Base-by-base conservation (phyloP, 53 echinoderm and acorn worm genomes). In the Echinometra lucunter region DNA sequence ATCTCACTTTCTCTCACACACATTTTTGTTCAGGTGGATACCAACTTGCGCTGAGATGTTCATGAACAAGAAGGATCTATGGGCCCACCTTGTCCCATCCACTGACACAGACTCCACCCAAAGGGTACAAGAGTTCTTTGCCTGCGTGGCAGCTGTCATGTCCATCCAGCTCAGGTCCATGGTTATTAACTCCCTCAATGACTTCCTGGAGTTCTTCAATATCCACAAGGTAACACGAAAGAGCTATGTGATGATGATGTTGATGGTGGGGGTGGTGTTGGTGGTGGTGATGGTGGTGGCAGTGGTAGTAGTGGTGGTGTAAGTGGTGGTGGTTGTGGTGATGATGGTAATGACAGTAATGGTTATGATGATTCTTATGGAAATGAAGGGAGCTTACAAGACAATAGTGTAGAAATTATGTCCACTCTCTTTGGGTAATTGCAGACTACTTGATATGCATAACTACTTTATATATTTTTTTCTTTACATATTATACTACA, bases 31-130 rank as follows among this genome's bases (percentile, higher is more conserved):
- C 75, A 98, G 98, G 27, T 98, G 98, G 98, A 98, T 98, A 40
- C 98, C 98, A 30, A 98, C 96, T 57, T 97, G 98, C 94, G 98
- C 98, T 38, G 98, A 98, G 85, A 97, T 97, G 74, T 97, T 98
- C 96, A 92, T 97, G 92, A 93, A 95, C 89, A 91, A 95, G 89
- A 97, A 96, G 93, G 97, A 98, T 23, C 94, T 98, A 25, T 98
- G 98, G 98, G 96, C 97, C 32, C 94, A 96, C 95, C 88, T 97
- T 38, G 97, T 98, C 4, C 98, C 97, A 13, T 97, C 95, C 67
- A 95, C 95, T 55, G 97, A 97, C 90, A 89, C 95, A 44, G 98
- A 98, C 16, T 98, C 98, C 27, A 97, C 97, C 5, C 95, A 95
- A 74, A 94, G 97, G 56, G 97, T 97, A 13, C 98, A 98, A 87